phyloP scores from a whole-genome alignment of 2,888 invertebrate genomes.

The Branchipolynoe longqiensis region DNA sequence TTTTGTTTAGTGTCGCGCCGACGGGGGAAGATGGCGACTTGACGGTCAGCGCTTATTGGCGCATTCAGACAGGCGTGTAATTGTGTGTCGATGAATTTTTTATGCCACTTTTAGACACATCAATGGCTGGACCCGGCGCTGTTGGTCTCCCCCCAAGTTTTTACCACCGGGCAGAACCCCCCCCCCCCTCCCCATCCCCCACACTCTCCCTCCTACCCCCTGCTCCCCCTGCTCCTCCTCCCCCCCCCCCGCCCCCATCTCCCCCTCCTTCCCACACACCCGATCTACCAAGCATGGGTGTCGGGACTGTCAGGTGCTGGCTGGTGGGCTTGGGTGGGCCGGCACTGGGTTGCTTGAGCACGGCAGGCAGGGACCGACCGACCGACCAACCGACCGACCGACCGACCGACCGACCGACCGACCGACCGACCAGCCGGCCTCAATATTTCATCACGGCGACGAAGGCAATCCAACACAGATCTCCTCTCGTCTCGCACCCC shows the following conservation, averaged over 20 bases:
- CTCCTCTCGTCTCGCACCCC: slow-evolving; percentile 8
- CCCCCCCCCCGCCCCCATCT: too few relatives aligned
- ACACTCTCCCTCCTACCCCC: too few relatives aligned
- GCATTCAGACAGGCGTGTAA: slow-evolving; percentile 39
- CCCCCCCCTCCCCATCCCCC: too few relatives aligned
- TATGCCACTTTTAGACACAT: slow-evolving; percentile 53
- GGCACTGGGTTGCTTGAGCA: neutral
- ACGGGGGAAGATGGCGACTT: neutral
- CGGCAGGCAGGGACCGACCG: neutral
- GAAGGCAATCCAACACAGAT: slow-evolving; percentile 15
- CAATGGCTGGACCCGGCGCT: slow-evolving; percentile 22
- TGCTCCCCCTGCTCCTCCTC: too few relatives aligned
- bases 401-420: neutral
- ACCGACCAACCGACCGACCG: neutral
- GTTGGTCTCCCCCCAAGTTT: neutral
- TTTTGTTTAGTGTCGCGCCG: too few relatives aligned
- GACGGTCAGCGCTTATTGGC: slow-evolving; percentile 22
- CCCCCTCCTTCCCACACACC: too few relatives aligned
- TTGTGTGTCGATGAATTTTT: slow-evolving; percentile 48
- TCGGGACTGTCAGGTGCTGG: neutral
- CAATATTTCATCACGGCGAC: slow-evolving; percentile 33
- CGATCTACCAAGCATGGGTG: neutral
- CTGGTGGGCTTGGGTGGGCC: neutral
- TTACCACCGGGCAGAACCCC: neutral
- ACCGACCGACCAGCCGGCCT: slow-evolving; percentile 6